These are phyloP conservation scores for Aphodius sticticus DNA, from an alignment of 2,888 invertebrate species.

Conservation along the genomic window DNA sequence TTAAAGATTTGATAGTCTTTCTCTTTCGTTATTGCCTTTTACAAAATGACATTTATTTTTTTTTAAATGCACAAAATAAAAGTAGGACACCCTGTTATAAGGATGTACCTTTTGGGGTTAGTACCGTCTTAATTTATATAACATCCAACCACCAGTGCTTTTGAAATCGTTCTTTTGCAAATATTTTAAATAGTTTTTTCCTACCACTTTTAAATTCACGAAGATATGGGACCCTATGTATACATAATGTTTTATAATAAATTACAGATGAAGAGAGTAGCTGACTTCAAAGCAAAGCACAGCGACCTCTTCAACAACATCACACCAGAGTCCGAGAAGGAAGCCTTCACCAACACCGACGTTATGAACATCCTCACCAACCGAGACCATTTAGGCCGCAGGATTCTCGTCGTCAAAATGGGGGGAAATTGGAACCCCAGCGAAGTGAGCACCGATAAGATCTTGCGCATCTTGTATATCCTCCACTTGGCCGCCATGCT, in stretches of 20 bases:
- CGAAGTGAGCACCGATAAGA: slow-evolving; percentile 74
- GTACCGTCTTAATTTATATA: too few species aligned
- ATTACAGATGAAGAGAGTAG: slow-evolving; percentile 76
- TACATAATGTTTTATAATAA: neutral
- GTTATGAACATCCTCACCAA: slow-evolving; percentile 81
- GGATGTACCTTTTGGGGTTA: too few species aligned
- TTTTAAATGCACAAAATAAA: too few species aligned
- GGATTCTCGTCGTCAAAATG: slow-evolving; percentile 76
- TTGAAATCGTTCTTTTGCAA: too few species aligned
- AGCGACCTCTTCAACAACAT: slow-evolving; percentile 70
- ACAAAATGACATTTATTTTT: too few species aligned
- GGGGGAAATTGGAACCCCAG: slow-evolving; percentile 82
- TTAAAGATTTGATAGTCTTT: too few species aligned
- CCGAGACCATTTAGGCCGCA: slow-evolving; percentile 78
- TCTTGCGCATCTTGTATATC: slow-evolving; percentile 82
- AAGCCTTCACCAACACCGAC: slow-evolving; percentile 72
- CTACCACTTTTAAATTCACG: too few species aligned
- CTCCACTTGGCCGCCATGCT: slow-evolving; percentile 79
- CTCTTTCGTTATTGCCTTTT: too few species aligned
- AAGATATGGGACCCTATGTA: too few species aligned
- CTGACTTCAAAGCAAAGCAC: slow-evolving; percentile 78
- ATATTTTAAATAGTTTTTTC: too few species aligned
- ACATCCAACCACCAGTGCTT: too few species aligned
- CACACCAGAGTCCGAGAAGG: slow-evolving; percentile 72
- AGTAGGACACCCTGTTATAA: too few species aligned